These are phyloP conservation scores for Aspidapion aeneum DNA, from an alignment of 2,888 invertebrate genomes.

Conservation along the genomic window DNA sequence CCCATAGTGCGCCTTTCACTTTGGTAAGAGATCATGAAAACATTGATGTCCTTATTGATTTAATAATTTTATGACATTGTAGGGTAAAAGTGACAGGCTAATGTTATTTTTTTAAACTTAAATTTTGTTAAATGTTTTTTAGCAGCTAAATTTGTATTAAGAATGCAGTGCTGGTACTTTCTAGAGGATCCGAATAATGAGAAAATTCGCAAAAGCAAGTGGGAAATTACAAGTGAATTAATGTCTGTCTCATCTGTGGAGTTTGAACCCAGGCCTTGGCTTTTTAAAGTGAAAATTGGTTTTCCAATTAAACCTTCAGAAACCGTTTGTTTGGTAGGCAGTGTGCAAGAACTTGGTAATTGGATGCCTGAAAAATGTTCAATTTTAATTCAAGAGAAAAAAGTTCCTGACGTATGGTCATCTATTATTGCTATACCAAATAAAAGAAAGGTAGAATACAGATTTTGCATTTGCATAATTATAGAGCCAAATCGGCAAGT, in stretches of 20 bases:
- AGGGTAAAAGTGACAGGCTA: too few relatives aligned
- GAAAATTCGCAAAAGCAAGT: conserved; percentile 42
- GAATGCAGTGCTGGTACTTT: conserved; percentile 66
- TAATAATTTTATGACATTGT: too few relatives aligned
- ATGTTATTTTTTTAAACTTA: too few relatives aligned
- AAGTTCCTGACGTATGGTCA: conserved; percentile 58
- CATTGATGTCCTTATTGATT: too few relatives aligned
- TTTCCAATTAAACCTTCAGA: conserved; percentile 55
- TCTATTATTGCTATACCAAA: conserved; percentile 61
- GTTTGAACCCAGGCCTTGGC: conserved; percentile 43
- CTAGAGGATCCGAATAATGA: conserved; percentile 52
- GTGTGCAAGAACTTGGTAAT: conserved; percentile 62
- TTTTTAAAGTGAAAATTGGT: conserved; percentile 54
- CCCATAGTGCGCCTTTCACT: too few relatives aligned
- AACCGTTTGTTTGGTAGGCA: conserved; percentile 67
- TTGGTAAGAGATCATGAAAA: too few relatives aligned
- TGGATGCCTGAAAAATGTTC: conserved; percentile 64
- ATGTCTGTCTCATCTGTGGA: conserved; percentile 19
- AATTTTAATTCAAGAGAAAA: conserved; percentile 50
- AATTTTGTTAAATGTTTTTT: too few relatives aligned
- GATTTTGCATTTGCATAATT: conserved; percentile 68
- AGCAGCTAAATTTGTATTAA: too few relatives aligned
- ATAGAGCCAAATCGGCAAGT: conserved; percentile 57
- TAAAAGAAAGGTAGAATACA: conserved; percentile 63
- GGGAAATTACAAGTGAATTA: conserved; percentile 21